phyloP scores from a whole-genome alignment of 2,113 vertebrate species.

The Myrmecophaga tridactyla region DNA sequence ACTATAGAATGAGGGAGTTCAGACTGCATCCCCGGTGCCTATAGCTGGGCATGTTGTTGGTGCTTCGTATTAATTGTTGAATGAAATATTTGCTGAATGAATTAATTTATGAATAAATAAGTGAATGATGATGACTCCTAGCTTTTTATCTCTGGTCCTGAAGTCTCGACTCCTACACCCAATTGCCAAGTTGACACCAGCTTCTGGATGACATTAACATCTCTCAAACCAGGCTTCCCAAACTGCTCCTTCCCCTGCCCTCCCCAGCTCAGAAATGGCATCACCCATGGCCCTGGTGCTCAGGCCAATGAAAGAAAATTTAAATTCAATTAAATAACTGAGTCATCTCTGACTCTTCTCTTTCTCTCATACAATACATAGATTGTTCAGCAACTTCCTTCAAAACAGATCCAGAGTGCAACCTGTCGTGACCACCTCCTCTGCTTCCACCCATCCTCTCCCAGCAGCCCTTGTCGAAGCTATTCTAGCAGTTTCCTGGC shows the following conservation, averaged over 20 bases:
- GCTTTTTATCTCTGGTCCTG: neutral
- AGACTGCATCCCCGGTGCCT: fast-evolving
- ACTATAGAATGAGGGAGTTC: neutral
- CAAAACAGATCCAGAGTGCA: neutral
- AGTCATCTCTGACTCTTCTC: neutral
- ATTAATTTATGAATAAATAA: neutral
- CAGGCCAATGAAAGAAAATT: neutral
- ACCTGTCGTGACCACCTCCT: fast-evolving
- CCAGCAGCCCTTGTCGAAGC: neutral
- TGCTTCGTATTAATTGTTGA: no score
- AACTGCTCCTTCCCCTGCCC: neutral
- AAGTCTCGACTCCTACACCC: neutral
- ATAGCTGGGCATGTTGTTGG: fast-evolving
- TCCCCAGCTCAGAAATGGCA: neutral
- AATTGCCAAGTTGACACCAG: neutral
- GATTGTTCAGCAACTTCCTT: neutral
- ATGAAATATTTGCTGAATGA: neutral
- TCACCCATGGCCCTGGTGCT: neutral
- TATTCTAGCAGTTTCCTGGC: neutral
- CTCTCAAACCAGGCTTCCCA: neutral
- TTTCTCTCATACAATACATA: neutral
- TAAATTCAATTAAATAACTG: neutral
- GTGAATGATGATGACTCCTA: neutral
- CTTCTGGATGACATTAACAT: no score
- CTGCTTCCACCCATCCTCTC: neutral